Evolutionary conservation across 2,888 invertebrate species (phyloP).

Genomic region (Scaptomyza tumidula): DNA sequence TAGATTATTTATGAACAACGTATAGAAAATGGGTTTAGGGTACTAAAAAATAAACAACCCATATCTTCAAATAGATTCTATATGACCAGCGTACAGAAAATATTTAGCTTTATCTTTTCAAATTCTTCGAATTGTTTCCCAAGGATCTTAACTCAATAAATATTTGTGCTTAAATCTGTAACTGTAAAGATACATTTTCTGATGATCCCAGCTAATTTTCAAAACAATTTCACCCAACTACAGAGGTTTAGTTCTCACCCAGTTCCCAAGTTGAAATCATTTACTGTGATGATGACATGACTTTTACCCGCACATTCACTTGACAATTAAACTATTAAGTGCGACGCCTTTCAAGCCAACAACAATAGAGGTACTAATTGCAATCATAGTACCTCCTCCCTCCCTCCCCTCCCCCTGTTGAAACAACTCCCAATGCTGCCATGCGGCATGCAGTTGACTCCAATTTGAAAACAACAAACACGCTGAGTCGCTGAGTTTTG

Average conservation of each 20-base stretch:
- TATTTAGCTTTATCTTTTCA: neutral
- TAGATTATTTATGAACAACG: too few species aligned
- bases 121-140: neutral
- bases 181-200: too few species aligned
- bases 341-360: conserved; percentile 14
- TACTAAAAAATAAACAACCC: too few species aligned
- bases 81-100: too few species aligned
- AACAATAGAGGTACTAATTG: conserved; percentile 46
- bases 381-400: conserved; percentile 26
- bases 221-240: neutral
- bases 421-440: conserved; percentile 9
- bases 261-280: neutral
- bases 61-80: too few species aligned
- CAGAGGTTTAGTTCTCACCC: neutral
- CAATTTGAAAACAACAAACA: conserved; percentile 49
- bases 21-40: too few species aligned
- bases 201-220: neutral
- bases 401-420: conserved; percentile 18
- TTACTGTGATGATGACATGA: conserved; percentile 20
- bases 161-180: too few species aligned
- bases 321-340: conserved; percentile 53
- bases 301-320: conserved; percentile 24
- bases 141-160: neutral
- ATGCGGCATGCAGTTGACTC: conserved; percentile 30
- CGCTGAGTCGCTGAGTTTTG: conserved; percentile 43